Conservation (phyloP, 2,888 invertebrate species). For the Synergus itoensis region DNA sequence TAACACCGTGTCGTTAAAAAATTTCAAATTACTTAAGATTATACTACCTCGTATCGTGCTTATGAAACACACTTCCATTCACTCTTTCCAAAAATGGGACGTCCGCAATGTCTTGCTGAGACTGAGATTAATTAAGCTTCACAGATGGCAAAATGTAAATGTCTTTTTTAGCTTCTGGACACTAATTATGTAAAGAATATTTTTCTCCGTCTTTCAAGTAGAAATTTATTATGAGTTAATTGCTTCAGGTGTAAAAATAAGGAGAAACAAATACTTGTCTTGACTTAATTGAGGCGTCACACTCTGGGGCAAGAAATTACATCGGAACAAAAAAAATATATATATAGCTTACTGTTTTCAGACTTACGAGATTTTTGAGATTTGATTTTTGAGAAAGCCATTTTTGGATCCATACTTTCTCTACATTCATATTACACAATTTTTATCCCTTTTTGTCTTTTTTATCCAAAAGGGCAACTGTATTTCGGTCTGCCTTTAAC, state of each 20-base stretch:
- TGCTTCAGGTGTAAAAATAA: not conserved
- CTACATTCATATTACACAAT: too few species aligned
- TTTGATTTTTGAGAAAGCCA: too few species aligned
- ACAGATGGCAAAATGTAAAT: slow-evolving; percentile 8
- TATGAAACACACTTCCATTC: slow-evolving; percentile 32
- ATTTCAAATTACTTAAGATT: slow-evolving; percentile 23
- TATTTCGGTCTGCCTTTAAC: too few species aligned
- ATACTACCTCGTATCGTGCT: slow-evolving; percentile 20
- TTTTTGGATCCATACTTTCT: too few species aligned
- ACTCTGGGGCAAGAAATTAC: too few species aligned
- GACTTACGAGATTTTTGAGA: too few species aligned
- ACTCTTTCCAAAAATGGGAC: slow-evolving; percentile 27
- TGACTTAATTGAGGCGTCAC: too few species aligned
- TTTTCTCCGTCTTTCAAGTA: not conserved
- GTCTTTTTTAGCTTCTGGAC: slow-evolving; percentile 27
- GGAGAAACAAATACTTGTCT: not conserved
- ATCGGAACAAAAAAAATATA: too few species aligned
- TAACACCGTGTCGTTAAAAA: slow-evolving; percentile 11
- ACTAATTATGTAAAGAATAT: slow-evolving; percentile 19
- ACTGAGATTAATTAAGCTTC: slow-evolving; percentile 24
- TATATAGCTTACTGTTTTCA: too few species aligned
- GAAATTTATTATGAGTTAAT: too few species aligned
- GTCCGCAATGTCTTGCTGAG: not conserved
- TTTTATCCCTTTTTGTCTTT: too few species aligned
- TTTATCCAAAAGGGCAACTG: too few species aligned